A percentile compares a stretch with the other conserved stretches of the same genome.
These are phyloP conservation scores for Agelaius tricolor DNA, from an alignment of 2,113 vertebrate species.

Conservation along the genomic window DNA sequence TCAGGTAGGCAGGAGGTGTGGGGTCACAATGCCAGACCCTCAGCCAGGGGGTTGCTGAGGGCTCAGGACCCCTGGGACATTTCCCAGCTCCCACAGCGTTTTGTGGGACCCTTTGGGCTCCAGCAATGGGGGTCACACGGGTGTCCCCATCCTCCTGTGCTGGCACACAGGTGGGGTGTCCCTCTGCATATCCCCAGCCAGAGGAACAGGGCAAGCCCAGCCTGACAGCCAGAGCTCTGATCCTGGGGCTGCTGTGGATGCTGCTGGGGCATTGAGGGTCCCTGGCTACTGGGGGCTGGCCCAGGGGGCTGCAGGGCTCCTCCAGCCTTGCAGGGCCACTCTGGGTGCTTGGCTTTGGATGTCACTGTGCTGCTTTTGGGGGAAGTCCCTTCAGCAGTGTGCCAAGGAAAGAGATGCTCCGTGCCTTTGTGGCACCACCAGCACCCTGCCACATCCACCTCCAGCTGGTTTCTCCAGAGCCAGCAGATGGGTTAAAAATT, in stretches of 20 bases:
- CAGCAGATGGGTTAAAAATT: neutral
- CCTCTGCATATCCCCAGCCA: accelerated
- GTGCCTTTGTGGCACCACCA: neutral
- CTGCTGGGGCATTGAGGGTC: too few relatives aligned
- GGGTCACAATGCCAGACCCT: accelerated
- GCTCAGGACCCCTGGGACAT: neutral
- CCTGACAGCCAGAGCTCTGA: accelerated
- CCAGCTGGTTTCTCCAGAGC: neutral
- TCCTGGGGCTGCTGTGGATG: neutral
- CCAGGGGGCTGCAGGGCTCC: neutral
- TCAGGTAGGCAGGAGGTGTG: neutral
- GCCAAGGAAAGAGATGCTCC: neutral
- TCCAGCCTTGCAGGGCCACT: neutral
- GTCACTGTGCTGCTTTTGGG: neutral
- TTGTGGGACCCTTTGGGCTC: neutral
- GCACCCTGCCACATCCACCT: neutral
- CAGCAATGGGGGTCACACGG: accelerated
- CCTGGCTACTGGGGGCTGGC: neutral
- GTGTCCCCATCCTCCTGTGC: accelerated
- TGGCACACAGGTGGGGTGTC: neutral
- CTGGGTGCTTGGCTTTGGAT: neutral
- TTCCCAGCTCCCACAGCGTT: neutral
- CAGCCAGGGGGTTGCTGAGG: neutral
- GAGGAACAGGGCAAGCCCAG: neutral
- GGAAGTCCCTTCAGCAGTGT: neutral